Evolutionary conservation across 2,113 vertebrate species (phyloP).

Genomic region (Scophthalmus maximus): DNA sequence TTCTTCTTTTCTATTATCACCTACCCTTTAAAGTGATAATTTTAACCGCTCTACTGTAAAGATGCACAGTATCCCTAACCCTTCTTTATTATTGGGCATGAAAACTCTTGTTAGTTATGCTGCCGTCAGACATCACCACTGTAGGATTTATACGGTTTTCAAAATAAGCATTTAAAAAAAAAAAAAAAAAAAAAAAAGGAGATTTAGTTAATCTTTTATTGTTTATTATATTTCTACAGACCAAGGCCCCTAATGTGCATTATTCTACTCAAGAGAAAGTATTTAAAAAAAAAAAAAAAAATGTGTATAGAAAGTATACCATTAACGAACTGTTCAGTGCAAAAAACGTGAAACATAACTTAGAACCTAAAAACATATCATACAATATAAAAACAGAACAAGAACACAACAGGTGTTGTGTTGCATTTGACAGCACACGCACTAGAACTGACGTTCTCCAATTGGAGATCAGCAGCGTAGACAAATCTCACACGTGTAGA

Average conservation of each 20-base stretch:
- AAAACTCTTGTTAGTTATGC: background rate
- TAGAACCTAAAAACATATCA: too few relatives aligned
- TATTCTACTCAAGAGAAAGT: too few relatives aligned
- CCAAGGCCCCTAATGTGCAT: background rate
- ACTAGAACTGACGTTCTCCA: too few relatives aligned
- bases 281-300: too few relatives aligned
- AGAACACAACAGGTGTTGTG: too few relatives aligned
- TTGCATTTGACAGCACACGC: too few relatives aligned
- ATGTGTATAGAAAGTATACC: too few relatives aligned
- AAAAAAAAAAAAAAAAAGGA: too few relatives aligned
- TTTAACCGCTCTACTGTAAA: background rate
- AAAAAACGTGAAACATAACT: too few relatives aligned
- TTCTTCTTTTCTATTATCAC: constrained; percentile 4
- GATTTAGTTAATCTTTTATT: background rate
- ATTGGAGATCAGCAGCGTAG: background rate
- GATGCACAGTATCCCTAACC: background rate
- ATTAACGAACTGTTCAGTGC: too few relatives aligned
- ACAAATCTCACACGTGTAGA: constrained; percentile 19
- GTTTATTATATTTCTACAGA: background rate
- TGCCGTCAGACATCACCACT: too few relatives aligned
- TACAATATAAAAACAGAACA: too few relatives aligned
- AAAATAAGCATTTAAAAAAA: background rate
- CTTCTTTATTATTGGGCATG: background rate
- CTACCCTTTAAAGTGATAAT: background rate
- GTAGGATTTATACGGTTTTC: background rate